Conservation (phyloP, 1,140 invertebrate species). For the Drosophila truncata region DNA sequence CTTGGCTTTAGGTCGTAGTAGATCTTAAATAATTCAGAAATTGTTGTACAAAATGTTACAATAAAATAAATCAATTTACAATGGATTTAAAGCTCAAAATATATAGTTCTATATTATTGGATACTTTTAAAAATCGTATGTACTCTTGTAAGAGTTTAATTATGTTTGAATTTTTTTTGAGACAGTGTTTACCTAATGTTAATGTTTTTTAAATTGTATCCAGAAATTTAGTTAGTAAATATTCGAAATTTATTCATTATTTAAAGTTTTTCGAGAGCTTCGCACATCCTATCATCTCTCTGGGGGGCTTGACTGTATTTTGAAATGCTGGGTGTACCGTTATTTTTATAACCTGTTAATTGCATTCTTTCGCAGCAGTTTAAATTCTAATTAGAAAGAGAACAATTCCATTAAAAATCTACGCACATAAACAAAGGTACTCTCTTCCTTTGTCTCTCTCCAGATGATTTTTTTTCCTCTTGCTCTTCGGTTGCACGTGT, state of each 20-base stretch:
- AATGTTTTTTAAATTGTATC: too few relatives aligned
- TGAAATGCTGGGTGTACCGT: slow-evolving; percentile 6
- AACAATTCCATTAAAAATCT: slow-evolving; percentile 1
- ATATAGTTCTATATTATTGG: not conserved
- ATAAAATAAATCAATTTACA: not conserved
- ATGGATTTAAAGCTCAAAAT: not conserved
- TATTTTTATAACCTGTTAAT: slow-evolving; percentile 48
- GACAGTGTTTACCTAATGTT: not conserved
- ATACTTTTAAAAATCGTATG: too few relatives aligned
- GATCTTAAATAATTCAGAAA: not conserved
- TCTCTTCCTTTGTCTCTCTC: slow-evolving; percentile 6
- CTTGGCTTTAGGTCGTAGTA: not conserved
- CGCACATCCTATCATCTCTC: too few relatives aligned
- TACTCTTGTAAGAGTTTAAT: too few relatives aligned
- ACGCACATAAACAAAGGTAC: slow-evolving; percentile 34
- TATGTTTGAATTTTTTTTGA: not conserved
- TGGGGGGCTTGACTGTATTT: not conserved
- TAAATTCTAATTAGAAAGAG: slow-evolving; percentile 31
- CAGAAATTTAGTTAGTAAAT: not conserved
- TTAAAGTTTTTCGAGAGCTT: not conserved
- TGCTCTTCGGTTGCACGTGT: slow-evolving; percentile 43
- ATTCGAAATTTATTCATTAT: not conserved
- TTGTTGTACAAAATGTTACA: not conserved
- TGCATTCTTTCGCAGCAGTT: slow-evolving; percentile 29
- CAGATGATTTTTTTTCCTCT: slow-evolving; percentile 5